Evolutionary conservation across 1,140 invertebrate genomes (phyloP).

Genomic region (Centruroides vittatus): DNA sequence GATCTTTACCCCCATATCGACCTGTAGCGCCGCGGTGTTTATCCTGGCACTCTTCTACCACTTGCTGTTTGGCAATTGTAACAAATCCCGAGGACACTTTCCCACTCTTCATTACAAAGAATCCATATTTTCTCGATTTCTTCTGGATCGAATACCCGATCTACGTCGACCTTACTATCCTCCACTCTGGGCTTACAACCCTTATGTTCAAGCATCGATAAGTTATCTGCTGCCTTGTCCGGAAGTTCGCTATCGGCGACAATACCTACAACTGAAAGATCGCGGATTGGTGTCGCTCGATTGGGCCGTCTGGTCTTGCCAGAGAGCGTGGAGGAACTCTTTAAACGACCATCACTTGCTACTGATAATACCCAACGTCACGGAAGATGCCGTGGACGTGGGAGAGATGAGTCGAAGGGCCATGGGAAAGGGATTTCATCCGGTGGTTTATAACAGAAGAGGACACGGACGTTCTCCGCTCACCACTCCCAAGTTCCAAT

Average conservation of each 20-base stretch:
- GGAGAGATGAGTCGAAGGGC: conserved; percentile 16
- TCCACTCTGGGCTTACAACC: neutral
- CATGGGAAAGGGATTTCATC: conserved; percentile 20
- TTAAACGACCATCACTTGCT: neutral
- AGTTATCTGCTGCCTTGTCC: conserved; percentile 2
- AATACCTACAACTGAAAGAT: conserved; percentile 25
- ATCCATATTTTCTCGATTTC: conserved; percentile 21
- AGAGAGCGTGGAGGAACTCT: too few species aligned
- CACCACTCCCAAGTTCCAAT: conserved; percentile 23
- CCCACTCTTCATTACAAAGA: conserved; percentile 21
- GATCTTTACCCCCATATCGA: too few species aligned
- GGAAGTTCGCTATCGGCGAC: conserved; percentile 15
- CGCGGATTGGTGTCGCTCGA: conserved; percentile 25
- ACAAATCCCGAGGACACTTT: too few species aligned
- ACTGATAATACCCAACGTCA: conserved; percentile 20
- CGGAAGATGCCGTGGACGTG: conserved; percentile 16
- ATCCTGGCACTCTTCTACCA: too few species aligned
- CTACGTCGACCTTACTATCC: conserved; percentile 19
- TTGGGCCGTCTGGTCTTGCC: conserved; percentile 18
- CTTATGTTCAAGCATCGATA: too few species aligned
- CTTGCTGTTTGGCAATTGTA: too few species aligned
- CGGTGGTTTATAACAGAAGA: conserved; percentile 24
- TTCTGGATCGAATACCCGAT: conserved; percentile 20
- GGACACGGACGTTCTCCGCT: conserved; percentile 22
- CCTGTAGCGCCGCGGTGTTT: too few species aligned